Evolutionary conservation across 2,888 invertebrate species (phyloP), one percentile per base, ranked within the genome.

Genomic region (Polyommatus icarus): DNA sequence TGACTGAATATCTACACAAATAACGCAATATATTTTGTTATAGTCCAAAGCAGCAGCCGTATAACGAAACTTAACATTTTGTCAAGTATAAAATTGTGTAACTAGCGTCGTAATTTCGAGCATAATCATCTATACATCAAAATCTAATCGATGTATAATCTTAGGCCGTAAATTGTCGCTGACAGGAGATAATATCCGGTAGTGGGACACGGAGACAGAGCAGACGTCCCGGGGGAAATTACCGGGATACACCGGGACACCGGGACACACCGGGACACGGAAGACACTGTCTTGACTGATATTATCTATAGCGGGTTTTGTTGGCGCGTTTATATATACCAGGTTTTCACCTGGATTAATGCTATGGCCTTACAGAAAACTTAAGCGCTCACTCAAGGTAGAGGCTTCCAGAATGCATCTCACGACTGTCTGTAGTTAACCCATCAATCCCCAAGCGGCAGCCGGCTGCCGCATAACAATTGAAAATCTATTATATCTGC

Each of bases 151-250:
- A 59, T 59, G 8, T 20, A n/a, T 29, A 24, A 24, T 67, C 61
- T 67, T 29, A 5, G 61, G 61, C 61, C 3, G 61, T 67, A 67
- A 67, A 67, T 24, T 15, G 24, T 67, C 61, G 61, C 24, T 24
- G 61, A 67, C 61, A 67, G 24, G 20, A 67, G 67, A 2, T 36
- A 72, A 54, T 59, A 77, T 77, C 72, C 59, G 18, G 72, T 18
- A 77, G 71, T 77, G 40, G 73, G 57, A 72, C 72, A 73, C 32
- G 71, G 40, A 77, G 72, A 20, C 54, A 18, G 73, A 54, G 50
- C 50, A 29, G n/a, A 67, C 50, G 18, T 73, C 77, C 77, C 77
- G 72, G 40, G 77, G 77, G 77, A 77, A 77, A 77, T 77, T 73
- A 77, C 40, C 57, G 59, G 57, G 77, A 18, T 18, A 77, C 71